Evolutionary conservation across 2,113 vertebrate species (phyloP), one percentile per base, ranked within the genome.

Genomic region (Candoia aspera): DNA sequence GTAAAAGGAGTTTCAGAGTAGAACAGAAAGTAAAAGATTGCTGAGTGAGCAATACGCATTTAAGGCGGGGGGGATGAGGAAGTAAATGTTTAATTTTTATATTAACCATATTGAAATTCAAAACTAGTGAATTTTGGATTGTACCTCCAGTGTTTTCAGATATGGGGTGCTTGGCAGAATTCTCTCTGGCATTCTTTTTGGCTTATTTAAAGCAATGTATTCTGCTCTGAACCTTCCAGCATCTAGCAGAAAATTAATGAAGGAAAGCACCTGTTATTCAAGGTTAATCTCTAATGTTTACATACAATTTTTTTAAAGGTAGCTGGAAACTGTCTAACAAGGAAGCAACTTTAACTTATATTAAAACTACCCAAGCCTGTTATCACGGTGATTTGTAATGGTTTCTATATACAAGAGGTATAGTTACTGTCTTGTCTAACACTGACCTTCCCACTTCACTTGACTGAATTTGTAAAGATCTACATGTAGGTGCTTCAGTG

Each of bases 401-500:
- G 92, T 92, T 96, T 94, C 94, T 96, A 94, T 96, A 93, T 96
- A 95, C 95, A 94, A 79, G 91, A 94, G 94, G 73, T 95, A 86
- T 94, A 94, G 88, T 93, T 94, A 90, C 92, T 90, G 88, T 90
- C 96, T 95, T 97, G 96, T 97, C 93, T 95, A 92, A 95, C 95
- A 83, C 57, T 96, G 96, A 96, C 96, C 97, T 96, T 91, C 79
- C 90, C 95, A 96, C 93, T 95, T 96, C 96, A 97, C 97, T 96
- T 97, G 97, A 97, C 95, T 97, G 96, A 96, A 96, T 97, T 96
- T 93, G 89, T 96, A 92, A 97, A 94, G 92, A 95, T 96, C 94
- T 95, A 93, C 95, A 94, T 93, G 96, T 92, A 97, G 97, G 95
- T 96, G 94, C 97, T 97, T 95, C 92, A 95, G 96, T 96, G 97